Evolutionary conservation across 2,113 vertebrate species (phyloP).

Genomic region (Oryzias celebensis): DNA sequence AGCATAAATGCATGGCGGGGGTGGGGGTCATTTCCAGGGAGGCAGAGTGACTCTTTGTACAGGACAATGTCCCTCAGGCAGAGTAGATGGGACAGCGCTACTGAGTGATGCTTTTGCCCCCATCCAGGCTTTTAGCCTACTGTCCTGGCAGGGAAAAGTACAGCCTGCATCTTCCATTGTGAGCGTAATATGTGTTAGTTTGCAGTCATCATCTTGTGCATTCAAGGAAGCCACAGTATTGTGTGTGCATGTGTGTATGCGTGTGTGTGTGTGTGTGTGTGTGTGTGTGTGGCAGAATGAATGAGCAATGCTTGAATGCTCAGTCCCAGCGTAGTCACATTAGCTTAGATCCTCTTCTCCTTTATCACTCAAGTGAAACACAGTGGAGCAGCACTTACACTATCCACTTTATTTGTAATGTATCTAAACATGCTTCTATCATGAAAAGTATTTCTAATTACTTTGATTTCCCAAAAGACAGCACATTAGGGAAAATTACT

Average conservation of each 20-base stretch:
- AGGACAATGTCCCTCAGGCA: slow-evolving; percentile 75
- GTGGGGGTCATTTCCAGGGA: slow-evolving; percentile 36
- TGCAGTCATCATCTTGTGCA: slow-evolving; percentile 58
- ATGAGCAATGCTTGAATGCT: slow-evolving; percentile 72
- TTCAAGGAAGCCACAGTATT: slow-evolving; percentile 52
- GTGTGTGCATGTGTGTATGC: slow-evolving; percentile 32
- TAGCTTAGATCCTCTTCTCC: slow-evolving; percentile 71
- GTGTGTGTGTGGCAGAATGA: slow-evolving; percentile 60
- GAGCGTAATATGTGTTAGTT: slow-evolving; percentile 69
- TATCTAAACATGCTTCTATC: slow-evolving; percentile 74
- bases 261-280: slow-evolving; percentile 36
- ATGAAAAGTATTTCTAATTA: slow-evolving; percentile 70
- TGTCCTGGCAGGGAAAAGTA: slow-evolving; percentile 72
- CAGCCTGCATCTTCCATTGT: slow-evolving; percentile 71
- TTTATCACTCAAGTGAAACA: slow-evolving; percentile 69
- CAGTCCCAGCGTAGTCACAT: slow-evolving; percentile 71
- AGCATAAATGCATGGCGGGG: slow-evolving; percentile 61
- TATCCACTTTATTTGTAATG: slow-evolving; percentile 66
- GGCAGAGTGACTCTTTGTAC: slow-evolving; percentile 73
- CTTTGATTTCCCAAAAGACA: slow-evolving; percentile 61
- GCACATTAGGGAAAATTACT: slow-evolving; percentile 55
- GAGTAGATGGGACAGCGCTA: slow-evolving; percentile 62
- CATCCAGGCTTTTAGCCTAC: slow-evolving; percentile 67
- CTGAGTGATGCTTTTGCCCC: slow-evolving; percentile 65
- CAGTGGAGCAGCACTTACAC: slow-evolving; percentile 61